phyloP scores from a whole-genome alignment of 2,113 vertebrate species.

The Gasterosteus aculeatus region DNA sequence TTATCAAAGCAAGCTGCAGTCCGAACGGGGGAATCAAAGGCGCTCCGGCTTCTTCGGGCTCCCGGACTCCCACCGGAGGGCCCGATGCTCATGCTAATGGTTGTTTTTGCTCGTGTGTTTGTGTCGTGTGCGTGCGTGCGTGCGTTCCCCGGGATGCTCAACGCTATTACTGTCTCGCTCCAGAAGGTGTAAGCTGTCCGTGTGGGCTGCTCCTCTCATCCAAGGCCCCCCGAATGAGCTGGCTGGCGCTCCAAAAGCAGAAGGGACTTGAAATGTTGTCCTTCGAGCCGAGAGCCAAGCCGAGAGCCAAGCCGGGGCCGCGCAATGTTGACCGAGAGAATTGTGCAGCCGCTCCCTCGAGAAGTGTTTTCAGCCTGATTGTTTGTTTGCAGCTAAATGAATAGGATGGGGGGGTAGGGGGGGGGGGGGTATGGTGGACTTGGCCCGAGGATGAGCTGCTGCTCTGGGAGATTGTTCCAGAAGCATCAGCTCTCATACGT shows the following conservation, averaged over 20 bases:
- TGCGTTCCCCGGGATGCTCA: conserved; percentile 46
- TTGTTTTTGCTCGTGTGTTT: conserved; percentile 18
- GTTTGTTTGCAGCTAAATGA: neutral
- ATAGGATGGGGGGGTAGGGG: neutral
- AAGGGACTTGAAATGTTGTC: conserved; percentile 52
- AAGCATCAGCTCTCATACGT: neutral
- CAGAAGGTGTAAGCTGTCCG: conserved; percentile 69
- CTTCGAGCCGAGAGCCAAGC: conserved; percentile 31
- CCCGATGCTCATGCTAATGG: conserved; percentile 18
- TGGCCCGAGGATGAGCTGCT: neutral
- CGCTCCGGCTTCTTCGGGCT: conserved; percentile 27
- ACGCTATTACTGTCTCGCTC: conserved; percentile 58
- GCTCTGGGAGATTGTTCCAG: neutral
- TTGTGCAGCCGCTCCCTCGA: conserved; percentile 20
- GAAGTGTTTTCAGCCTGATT: conserved; percentile 9
- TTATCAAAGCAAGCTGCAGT: conserved; percentile 20
- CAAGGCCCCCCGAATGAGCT: conserved; percentile 52
- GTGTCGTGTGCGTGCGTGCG: neutral
- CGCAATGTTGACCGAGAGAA: conserved; percentile 25
- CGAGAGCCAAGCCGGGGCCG: conserved; percentile 29
- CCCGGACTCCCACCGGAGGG: conserved; percentile 23
- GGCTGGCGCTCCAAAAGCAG: conserved; percentile 54
- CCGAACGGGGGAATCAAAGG: conserved; percentile 47
- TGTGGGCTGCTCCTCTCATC: conserved; percentile 54
- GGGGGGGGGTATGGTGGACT: neutral